Percentiles rank a stretch among this genome's conserved stretches.
These are phyloP conservation scores for Verasper variegatus DNA, from an alignment of 2,113 vertebrate species.

Conservation along the genomic window DNA sequence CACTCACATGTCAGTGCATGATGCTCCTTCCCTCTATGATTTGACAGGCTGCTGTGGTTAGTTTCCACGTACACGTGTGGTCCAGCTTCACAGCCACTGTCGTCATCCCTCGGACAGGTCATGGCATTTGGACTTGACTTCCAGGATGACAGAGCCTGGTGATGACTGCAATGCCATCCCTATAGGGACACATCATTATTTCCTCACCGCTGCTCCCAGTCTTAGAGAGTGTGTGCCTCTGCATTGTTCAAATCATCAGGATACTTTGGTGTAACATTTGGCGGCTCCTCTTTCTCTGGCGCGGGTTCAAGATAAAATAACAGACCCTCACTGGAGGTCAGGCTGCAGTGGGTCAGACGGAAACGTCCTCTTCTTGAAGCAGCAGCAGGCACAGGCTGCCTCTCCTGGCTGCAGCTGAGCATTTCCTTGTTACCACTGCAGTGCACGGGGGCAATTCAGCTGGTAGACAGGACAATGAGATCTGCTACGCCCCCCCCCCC, in stretches of 20 bases:
- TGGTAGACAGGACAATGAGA: constrained; percentile 40
- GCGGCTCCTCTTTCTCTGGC: constrained; percentile 7
- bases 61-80: not conserved
- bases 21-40: not conserved
- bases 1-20: constrained; percentile 42
- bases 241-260: constrained; percentile 20
- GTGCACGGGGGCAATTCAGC: constrained; percentile 46
- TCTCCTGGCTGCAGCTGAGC: constrained; percentile 21
- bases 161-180: constrained; percentile 14
- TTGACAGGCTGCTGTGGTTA: constrained; percentile 35
- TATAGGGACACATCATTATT: constrained; percentile 8
- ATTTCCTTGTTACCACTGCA: constrained; percentile 38
- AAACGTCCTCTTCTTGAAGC: constrained; percentile 7
- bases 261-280: constrained; percentile 32
- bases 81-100: constrained; percentile 30
- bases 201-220: not conserved
- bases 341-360: not conserved
- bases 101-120: constrained; percentile 17
- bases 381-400: constrained; percentile 21
- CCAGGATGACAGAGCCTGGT: not conserved
- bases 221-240: constrained; percentile 3
- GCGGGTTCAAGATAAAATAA: not conserved
- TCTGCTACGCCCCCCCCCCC: constrained; percentile 61
- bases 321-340: constrained; percentile 8
- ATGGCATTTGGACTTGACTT: constrained; percentile 22